Base-by-base conservation (phyloP, 2,113 vertebrate species). In the Chinchilla lanigera region DNA sequence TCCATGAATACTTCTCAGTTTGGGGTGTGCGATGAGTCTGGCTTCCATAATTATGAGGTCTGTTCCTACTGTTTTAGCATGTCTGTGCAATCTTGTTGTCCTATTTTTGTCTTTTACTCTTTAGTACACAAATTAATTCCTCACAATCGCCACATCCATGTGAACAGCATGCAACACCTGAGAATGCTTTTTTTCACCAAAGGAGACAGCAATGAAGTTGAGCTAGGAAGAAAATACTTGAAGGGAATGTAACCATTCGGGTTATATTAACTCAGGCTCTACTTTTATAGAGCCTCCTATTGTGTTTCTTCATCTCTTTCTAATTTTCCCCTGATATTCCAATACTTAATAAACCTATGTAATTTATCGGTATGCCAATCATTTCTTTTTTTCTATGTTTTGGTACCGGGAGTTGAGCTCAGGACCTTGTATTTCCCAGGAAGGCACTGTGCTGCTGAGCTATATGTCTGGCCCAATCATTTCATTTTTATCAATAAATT, bases 91-190 rank as follows among this genome's bases (percentile, higher is more conserved):
- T 84, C 33, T 88, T 22, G 3, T 12, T 22, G 0, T 30, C 26
- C 89, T 2, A 69, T 33, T 88, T 81, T 17, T 65, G 3, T 16
- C 50, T 44, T 54, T 63, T 60, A 2, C 7, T 28, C 20, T 90
- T 96, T 96, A 41, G 44, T 90, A 50, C 19, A 12, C 26, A 52
- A 69, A 78, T 33, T 93, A 73, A 96, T 78, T 88, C 26, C 17
- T 89, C 17, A 69, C 11, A 3, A 20, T 44, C 5, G 86, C 20
- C 30, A 65, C 22, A 30, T 58, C 3, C 24, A 38, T 69, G 7
- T 35, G n/a, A 54, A 41, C 19, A 61, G 3, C 11, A 54, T 56
- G 4, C n/a, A 56, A 56, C 3, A 84, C n/a, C 60, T 61, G 16
- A 83, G 54, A 92, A 11, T 77, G 33, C 38, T 5, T 17, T 26